Base-by-base conservation (phyloP, 2,888 invertebrate genomes). In the Trissolcus japonicus region DNA sequence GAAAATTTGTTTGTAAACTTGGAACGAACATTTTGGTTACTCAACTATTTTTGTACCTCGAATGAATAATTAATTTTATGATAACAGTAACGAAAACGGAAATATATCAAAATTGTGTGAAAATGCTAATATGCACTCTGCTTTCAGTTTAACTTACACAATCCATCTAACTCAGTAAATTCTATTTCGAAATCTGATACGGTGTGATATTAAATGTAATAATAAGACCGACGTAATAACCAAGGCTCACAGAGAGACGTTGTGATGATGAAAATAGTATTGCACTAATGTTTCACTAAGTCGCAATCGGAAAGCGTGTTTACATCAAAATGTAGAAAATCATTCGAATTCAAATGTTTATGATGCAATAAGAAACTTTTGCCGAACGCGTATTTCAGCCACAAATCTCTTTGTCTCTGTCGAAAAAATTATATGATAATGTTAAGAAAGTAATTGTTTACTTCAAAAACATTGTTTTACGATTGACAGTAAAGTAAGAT, bases 81-180 rank as follows among this genome's bases (percentile, higher is more conserved):
- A 51, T 4, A 48, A 25, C 48, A 17, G 9, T n/a, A 25, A 57
- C 13, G 43, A 21, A 7, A 40, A 21, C 19, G 51, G 6, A 6
- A 13, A 16, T 11, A 35, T 48, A 51, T 4, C 13, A 19, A 50
- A 7, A 51, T 51, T 40, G 21, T 40, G 21, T 40, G 14, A 61
- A 61, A 50, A 51, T 21, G 50, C 19, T 19, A 61, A 41, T 61
- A 6, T 46, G 13, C 19, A 21, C 25, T 53, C 19, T 53, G 14
- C 21, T 62, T 53, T 41, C 11, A 17, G 41, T 43, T 41, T 62
- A 41, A 61, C 40, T 62, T 53, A 63, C 54, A 63, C 54, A 63
- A 63, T 63, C 43, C 51, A 63, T 63, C 54, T 46, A 63, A 29
- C 63, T 63, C 46, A 17, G 51, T 25, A 9, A 54, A 63, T 63